Conservation (phyloP, 2,888 invertebrate genomes). For the Himalopsyche japonica region DNA sequence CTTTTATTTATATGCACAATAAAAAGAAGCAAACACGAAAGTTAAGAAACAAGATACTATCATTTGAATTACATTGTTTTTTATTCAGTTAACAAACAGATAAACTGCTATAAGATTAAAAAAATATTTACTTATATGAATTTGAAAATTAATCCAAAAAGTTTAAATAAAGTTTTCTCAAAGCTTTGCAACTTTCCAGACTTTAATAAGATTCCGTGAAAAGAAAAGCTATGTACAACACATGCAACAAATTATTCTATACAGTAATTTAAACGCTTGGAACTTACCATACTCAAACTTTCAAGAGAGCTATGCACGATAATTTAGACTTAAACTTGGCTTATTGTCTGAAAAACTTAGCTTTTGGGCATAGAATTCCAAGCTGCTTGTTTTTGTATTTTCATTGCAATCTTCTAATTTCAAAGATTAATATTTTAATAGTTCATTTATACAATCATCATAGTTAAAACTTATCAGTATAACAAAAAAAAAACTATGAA, state of each 20-base stretch:
- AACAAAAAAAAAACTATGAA: no score
- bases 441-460: no score
- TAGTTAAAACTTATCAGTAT: no score
- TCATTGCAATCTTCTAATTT: neutral
- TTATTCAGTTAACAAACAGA: neutral
- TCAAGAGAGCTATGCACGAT: neutral
- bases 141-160: neutral
- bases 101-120: neutral
- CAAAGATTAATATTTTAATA: neutral
- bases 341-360: neutral
- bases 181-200: slow-evolving; percentile 3
- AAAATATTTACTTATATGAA: neutral
- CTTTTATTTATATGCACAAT: no score
- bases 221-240: neutral
- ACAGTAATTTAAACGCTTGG: neutral
- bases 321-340: neutral
- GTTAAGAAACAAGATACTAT: neutral
- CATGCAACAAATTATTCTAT: neutral
- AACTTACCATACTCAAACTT: neutral
- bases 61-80: neutral
- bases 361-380: neutral
- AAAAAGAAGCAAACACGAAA: no score
- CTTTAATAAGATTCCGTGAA: slow-evolving; percentile 5
- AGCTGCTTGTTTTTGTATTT: neutral
- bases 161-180: neutral